phyloP scores from a whole-genome alignment of 2,888 invertebrate species.

The Tuberolachnus salignus region DNA sequence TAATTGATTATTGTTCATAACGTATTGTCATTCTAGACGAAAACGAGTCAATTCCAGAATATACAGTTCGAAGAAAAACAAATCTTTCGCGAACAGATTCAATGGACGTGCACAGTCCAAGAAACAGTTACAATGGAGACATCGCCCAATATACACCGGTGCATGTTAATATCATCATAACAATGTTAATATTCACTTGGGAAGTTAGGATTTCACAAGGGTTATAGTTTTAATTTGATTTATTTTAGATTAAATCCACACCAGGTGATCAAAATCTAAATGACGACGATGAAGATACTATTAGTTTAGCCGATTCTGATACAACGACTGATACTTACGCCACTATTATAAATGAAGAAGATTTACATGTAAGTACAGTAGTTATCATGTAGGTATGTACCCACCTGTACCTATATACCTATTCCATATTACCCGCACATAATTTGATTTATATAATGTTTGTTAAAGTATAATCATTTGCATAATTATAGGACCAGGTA shows the following conservation, averaged over 20 bases:
- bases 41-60: constrained; percentile 24
- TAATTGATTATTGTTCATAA: neutral
- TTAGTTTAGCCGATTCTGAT: constrained; percentile 66
- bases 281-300: constrained; percentile 64
- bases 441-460: neutral
- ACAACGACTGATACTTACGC: constrained; percentile 71
- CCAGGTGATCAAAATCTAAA: constrained; percentile 67
- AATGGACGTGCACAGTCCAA: constrained; percentile 23
- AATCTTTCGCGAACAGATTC: constrained; percentile 40
- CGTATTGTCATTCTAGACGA: constrained; percentile 21
- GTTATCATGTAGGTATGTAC: neutral
- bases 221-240: constrained; percentile 50
- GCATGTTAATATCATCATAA: constrained; percentile 57
- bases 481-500: constrained; percentile 71
- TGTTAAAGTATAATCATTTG: neutral
- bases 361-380: constrained; percentile 65
- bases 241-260: constrained; percentile 38
- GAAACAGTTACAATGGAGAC: constrained; percentile 53
- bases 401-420: too few relatives aligned
- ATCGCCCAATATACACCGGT: constrained; percentile 52
- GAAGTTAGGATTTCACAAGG: constrained; percentile 39
- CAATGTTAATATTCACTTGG: constrained; percentile 56
- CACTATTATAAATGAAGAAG: constrained; percentile 70
- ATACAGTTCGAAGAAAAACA: constrained; percentile 27
- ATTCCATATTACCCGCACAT: neutral